Percentiles rank a stretch among this genome's conserved stretches.
These are phyloP conservation scores for Sebastiscus albofasciatus DNA, from an alignment of 2,797 vertebrate genomes.

Conservation along the genomic window DNA sequence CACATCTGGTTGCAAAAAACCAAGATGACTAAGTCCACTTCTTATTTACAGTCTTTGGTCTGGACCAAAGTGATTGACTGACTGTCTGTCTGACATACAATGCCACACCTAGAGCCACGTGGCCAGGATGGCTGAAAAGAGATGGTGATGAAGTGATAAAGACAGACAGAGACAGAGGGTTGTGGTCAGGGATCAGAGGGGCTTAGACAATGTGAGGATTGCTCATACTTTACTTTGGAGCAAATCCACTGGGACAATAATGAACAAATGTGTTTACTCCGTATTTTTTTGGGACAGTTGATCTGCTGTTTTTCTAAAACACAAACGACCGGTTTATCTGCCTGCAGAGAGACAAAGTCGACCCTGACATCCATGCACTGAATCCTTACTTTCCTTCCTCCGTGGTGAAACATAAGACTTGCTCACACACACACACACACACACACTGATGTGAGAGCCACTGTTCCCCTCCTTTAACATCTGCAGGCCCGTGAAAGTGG, in stretches of 20 bases:
- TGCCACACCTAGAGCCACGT: background rate
- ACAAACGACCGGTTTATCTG: constrained; percentile 36
- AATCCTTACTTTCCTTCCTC: constrained; percentile 27
- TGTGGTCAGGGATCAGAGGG: background rate
- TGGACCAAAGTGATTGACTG: background rate
- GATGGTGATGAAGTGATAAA: background rate
- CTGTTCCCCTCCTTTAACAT: constrained; percentile 49
- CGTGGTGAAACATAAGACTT: constrained; percentile 14
- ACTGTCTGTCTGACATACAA: background rate
- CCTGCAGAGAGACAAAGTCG: constrained; percentile 8
- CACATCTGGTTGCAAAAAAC: too few relatives aligned
- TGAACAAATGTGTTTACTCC: background rate
- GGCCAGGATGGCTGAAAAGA: background rate
- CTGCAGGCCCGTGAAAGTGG: constrained; percentile 51
- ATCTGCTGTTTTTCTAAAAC: constrained; percentile 9
- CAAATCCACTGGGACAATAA: background rate
- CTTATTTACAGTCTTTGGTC: too few relatives aligned
- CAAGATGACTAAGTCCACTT: too few relatives aligned
- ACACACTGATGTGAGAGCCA: constrained; percentile 46
- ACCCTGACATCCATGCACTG: background rate
- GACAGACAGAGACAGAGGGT: background rate
- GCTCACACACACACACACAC: background rate
- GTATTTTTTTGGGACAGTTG: background rate
- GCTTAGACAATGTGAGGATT: background rate
- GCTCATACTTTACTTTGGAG: background rate